Percentiles rank a stretch among this genome's conserved stretches.
phyloP scores from a whole-genome alignment of 1,140 invertebrate genomes.

The Temnothorax curvispinosus region DNA sequence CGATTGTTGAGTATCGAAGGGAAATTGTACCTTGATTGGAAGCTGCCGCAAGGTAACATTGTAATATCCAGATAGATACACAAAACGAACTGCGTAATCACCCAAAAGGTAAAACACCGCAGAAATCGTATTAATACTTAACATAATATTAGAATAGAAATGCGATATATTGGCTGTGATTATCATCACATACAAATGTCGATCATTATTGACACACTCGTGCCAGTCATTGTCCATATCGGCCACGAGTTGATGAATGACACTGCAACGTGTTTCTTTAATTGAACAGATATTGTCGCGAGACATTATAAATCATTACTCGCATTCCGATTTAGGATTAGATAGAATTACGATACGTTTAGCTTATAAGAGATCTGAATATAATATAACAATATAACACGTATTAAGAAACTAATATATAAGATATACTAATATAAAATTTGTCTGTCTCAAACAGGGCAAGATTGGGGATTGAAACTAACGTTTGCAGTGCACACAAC shows the following conservation, averaged over 20 bases:
- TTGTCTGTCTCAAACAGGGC: background rate
- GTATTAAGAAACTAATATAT: background rate
- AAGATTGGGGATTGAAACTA: background rate
- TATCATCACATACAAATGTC: slow-evolving; percentile 7
- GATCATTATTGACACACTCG: background rate
- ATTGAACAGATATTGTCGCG: background rate
- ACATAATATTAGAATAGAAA: slow-evolving; percentile 2
- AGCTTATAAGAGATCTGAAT: background rate
- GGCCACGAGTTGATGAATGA: background rate
- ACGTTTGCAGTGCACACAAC: background rate
- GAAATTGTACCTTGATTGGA: slow-evolving; percentile 18
- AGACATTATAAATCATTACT: background rate
- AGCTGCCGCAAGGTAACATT: background rate
- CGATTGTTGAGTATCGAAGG: slow-evolving; percentile 15
- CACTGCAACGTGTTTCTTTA: background rate
- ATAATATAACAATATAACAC: background rate
- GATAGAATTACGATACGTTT: background rate
- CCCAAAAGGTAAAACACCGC: background rate
- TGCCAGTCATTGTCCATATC: slow-evolving; percentile 21
- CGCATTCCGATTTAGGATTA: background rate
- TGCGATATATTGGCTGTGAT: slow-evolving; percentile 12
- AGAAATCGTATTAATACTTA: background rate
- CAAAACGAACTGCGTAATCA: background rate
- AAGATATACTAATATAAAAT: background rate
- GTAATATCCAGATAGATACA: background rate